phyloP scores from a whole-genome alignment of 2,888 invertebrate genomes.

The Reticulitermes lucifugus region DNA sequence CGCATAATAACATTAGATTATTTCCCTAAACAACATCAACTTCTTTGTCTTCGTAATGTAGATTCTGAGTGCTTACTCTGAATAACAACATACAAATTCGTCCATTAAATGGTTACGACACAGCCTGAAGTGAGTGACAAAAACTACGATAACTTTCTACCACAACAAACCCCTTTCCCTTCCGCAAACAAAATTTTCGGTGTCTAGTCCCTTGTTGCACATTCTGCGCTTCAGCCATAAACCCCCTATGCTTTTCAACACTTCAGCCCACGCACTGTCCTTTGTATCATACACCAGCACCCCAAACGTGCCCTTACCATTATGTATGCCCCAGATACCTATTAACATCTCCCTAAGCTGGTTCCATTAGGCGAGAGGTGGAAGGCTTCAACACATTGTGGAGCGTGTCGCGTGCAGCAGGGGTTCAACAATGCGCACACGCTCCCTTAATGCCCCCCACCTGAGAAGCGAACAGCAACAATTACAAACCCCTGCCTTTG shows the following conservation, averaged over 20 bases:
- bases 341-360: conserved; percentile 3
- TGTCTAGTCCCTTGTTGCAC: not conserved
- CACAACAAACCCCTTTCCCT: no score
- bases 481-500: not conserved
- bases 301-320: conserved; percentile 19
- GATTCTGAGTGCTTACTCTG: no score
- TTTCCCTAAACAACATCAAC: no score
- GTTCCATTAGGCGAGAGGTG: conserved; percentile 1
- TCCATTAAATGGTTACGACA: no score
- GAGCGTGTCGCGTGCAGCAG: not conserved
- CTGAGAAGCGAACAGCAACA: conserved; percentile 1
- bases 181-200: no score
- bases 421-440: not conserved
- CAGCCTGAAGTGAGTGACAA: no score
- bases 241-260: not conserved
- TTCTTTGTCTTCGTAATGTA: no score
- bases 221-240: not conserved
- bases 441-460: not conserved
- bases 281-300: not conserved
- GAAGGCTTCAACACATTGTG: conserved; percentile 8
- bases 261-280: not conserved
- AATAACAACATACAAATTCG: no score
- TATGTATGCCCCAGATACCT: conserved; percentile 21
- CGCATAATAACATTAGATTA: no score
- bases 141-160: no score